These are phyloP conservation scores for Diadophis punctatus DNA, from an alignment of 2,113 vertebrate genomes.

Conservation along the genomic window DNA sequence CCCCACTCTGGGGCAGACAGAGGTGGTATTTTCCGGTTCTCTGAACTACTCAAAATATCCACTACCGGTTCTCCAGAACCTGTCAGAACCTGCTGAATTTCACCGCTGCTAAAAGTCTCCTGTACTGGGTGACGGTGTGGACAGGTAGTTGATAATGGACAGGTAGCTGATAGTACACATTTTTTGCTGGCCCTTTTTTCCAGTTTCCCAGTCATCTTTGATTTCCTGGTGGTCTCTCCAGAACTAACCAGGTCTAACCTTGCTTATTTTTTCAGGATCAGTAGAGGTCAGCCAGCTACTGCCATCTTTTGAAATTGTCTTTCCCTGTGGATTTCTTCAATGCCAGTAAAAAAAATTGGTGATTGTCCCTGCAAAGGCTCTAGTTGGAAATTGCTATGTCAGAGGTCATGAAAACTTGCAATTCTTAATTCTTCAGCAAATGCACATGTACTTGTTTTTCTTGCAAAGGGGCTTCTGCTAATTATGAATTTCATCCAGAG, in stretches of 20 bases:
- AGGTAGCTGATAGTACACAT: background rate
- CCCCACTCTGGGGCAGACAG: no score
- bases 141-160: background rate
- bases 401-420: background rate
- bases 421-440: background rate
- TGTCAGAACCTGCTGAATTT: no score
- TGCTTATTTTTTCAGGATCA: background rate
- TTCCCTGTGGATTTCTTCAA: background rate
- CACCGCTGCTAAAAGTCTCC: background rate
- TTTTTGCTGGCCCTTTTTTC: background rate
- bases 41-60: no score
- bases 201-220: background rate
- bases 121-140: background rate
- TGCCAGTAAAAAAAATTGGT: background rate
- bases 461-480: background rate
- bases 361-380: background rate
- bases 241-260: background rate
- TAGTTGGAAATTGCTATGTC: background rate
- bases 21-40: no score
- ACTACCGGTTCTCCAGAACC: no score
- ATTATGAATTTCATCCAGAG: conserved; percentile 27
- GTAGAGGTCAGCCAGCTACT: background rate
- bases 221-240: background rate
- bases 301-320: background rate
- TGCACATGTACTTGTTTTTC: background rate